These are phyloP conservation scores for Chiroxiphia lanceolata DNA, from an alignment of 2,797 vertebrate genomes.

Conservation along the genomic window DNA sequence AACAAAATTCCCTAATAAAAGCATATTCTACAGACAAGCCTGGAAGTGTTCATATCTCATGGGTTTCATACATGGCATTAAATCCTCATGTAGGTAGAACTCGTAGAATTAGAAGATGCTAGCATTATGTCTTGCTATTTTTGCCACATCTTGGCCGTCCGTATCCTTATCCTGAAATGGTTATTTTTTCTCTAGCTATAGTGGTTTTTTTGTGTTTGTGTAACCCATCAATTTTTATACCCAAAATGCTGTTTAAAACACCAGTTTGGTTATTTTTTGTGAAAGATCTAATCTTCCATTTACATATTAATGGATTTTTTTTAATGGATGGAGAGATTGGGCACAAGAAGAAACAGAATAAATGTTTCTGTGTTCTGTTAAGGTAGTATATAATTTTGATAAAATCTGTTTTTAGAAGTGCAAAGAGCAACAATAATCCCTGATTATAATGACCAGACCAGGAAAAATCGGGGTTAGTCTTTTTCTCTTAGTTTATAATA, in stretches of 20 bases:
- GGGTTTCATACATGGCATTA: not conserved
- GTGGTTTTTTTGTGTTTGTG: not conserved
- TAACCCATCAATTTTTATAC: not conserved
- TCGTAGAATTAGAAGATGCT: no score
- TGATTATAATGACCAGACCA: not conserved
- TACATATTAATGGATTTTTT: not conserved
- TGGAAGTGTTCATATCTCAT: not conserved
- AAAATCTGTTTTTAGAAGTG: not conserved
- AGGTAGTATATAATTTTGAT: not conserved
- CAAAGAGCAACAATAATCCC: not conserved
- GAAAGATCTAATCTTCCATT: not conserved
- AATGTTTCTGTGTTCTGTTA: not conserved
- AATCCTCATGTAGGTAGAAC: not conserved
- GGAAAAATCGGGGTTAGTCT: not conserved
- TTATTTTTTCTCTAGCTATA: not conserved
- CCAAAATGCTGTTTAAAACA: not conserved
- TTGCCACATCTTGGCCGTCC: no score
- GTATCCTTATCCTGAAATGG: no score
- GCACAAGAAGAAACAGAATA: not conserved
- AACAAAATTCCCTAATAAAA: not conserved
- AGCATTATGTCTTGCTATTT: no score
- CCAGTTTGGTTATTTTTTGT: not conserved
- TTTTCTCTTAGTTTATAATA: not conserved
- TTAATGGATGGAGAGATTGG: not conserved
- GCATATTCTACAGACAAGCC: not conserved